Evolutionary conservation across 2,113 vertebrate genomes (phyloP).

Genomic region (Salvelinus alpinus): DNA sequence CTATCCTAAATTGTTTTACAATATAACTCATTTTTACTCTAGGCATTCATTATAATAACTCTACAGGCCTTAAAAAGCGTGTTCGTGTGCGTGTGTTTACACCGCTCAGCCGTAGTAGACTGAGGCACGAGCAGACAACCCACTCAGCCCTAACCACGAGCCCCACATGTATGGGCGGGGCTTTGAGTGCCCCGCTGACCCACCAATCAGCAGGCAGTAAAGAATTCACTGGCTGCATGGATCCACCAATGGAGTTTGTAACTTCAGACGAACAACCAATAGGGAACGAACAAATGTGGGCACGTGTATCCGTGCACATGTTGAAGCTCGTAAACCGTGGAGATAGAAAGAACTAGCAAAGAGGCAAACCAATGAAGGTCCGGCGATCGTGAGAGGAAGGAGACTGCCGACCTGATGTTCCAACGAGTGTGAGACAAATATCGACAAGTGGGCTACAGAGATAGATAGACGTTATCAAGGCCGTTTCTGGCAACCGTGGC

Average conservation of each 20-base stretch:
- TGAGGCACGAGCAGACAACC: slow-evolving; percentile 45
- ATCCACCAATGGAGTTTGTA: slow-evolving; percentile 52
- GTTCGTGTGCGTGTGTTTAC: too few species aligned
- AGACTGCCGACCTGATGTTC: slow-evolving; percentile 43
- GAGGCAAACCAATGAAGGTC: slow-evolving; percentile 45
- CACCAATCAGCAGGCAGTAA: slow-evolving; percentile 54
- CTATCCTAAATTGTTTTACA: too few species aligned
- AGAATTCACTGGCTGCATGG: slow-evolving; percentile 58
- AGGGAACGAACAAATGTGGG: slow-evolving; percentile 55
- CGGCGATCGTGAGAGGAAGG: slow-evolving; percentile 33
- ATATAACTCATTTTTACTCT: too few species aligned
- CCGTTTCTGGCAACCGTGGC: slow-evolving; percentile 1
- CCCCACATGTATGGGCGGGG: slow-evolving; percentile 69
- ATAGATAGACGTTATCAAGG: not conserved
- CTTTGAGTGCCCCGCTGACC: slow-evolving; percentile 25
- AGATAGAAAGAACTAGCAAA: slow-evolving; percentile 51
- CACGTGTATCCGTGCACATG: slow-evolving; percentile 79
- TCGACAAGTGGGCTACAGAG: not conserved
- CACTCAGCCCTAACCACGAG: slow-evolving; percentile 52
- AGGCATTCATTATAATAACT: too few species aligned
- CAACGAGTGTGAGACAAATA: slow-evolving; percentile 27
- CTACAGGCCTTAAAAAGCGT: too few species aligned
- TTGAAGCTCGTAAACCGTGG: slow-evolving; percentile 70
- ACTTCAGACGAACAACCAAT: slow-evolving; percentile 45
- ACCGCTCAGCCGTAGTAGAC: slow-evolving; percentile 38